phyloP scores from a whole-genome alignment of 2,113 vertebrate genomes.

The Colinus virginianus region DNA sequence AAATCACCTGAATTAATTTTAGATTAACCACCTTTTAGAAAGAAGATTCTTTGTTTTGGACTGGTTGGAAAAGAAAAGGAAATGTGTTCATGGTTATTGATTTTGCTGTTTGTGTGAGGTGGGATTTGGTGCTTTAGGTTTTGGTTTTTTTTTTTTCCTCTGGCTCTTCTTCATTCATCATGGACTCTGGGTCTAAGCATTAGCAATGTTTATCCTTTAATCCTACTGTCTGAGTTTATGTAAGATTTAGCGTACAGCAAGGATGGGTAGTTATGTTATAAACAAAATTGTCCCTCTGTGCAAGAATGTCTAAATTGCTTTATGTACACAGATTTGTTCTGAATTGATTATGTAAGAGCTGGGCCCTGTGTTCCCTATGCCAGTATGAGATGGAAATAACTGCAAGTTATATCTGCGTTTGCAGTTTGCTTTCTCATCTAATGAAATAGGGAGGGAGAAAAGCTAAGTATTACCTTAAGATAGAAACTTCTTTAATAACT shows the following conservation, averaged over 20 bases:
- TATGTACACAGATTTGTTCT: background rate
- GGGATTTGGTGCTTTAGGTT: background rate
- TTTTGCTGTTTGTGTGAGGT: background rate
- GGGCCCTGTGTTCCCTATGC: background rate
- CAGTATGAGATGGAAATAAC: background rate
- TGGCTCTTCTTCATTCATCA: background rate
- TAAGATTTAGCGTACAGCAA: conserved; percentile 51
- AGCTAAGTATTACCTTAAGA: background rate
- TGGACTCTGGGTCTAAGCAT: conserved; percentile 9
- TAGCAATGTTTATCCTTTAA: conserved; percentile 69
- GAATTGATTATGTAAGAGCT: background rate
- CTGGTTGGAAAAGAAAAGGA: background rate
- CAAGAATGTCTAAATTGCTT: conserved; percentile 7
- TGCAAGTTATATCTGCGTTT: background rate
- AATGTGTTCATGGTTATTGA: background rate
- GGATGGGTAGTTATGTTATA: conserved; percentile 13
- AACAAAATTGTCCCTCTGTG: conserved; percentile 26
- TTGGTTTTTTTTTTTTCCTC: background rate
- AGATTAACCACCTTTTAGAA: background rate
- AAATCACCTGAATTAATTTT: background rate
- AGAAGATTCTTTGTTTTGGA: background rate
- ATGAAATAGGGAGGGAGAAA: background rate
- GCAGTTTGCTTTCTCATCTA: background rate
- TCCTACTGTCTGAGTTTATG: conserved; percentile 55
- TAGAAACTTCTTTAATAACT: background rate